phyloP scores from a whole-genome alignment of 1,140 invertebrate genomes.

The Marisa cornuarietis region DNA sequence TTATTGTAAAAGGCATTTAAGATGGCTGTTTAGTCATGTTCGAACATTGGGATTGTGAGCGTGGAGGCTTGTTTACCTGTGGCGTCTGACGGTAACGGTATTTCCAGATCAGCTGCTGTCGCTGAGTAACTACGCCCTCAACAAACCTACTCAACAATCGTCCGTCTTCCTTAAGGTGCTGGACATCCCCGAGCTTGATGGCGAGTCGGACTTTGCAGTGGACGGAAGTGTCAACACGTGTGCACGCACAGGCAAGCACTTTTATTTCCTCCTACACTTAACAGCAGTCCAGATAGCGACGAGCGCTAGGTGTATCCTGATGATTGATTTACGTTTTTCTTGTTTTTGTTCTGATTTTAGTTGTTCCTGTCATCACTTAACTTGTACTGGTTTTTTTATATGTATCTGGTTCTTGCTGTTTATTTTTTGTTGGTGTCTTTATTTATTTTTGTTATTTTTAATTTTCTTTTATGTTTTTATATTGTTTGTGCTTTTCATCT shows the following conservation, averaged over 20 bases:
- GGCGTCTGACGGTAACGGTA: too few relatives aligned
- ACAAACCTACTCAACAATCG: slow-evolving; percentile 25
- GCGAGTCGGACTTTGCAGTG: slow-evolving; percentile 22
- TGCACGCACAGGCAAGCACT: slow-evolving; percentile 21
- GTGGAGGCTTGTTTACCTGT: too few relatives aligned
- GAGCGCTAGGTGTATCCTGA: too few relatives aligned
- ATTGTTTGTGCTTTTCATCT: background rate
- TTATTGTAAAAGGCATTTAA: too few relatives aligned
- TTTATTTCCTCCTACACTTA: too few relatives aligned
- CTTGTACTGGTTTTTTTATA: background rate
- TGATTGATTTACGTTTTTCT: background rate
- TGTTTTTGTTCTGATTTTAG: background rate
- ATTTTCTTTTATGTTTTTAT: background rate
- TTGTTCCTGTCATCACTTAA: background rate
- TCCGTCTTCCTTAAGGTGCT: slow-evolving; percentile 18
- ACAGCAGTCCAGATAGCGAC: too few relatives aligned
- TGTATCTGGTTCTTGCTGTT: background rate
- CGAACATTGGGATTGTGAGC: too few relatives aligned
- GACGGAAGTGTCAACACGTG: slow-evolving; percentile 26
- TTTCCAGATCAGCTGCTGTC: slow-evolving; percentile 21
- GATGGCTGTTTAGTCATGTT: too few relatives aligned
- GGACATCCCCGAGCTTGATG: slow-evolving; percentile 23
- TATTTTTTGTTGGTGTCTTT: background rate
- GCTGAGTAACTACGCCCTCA: slow-evolving; percentile 28
- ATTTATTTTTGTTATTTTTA: too few relatives aligned